Evolutionary conservation across 2,797 vertebrate species (phyloP), one percentile per base, ranked within the genome.

Genomic region (Enteromius trimaculatus): DNA sequence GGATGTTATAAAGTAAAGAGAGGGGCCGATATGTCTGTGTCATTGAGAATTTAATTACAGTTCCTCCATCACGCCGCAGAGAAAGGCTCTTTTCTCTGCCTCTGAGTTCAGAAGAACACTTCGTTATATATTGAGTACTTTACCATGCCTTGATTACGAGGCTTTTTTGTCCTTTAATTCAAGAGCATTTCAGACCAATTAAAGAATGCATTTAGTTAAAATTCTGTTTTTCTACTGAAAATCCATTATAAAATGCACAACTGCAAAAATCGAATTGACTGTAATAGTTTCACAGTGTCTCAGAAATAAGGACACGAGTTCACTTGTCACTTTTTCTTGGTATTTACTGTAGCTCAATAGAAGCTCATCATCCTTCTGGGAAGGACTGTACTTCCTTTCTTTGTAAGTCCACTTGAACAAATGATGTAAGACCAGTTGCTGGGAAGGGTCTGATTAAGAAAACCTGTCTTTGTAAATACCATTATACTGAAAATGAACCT

Each of bases 11-110:
- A 51, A 49, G 21, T 51, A 74, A 37, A 49, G 21, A 74, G 19
- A 81, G 17, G 10, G 44, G n/a, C 6, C 0, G n/a, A 42, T 76
- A 55, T 2, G 34, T 82, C 80, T 26, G 6, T 74, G 42, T 65
- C 71, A 66, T 26, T 66, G 29, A 19, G n/a, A 75, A 68, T 76
- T 55, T 31, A 76, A 82, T 82, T 68, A 55, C 60, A 76, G 44
- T 19, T 53, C 34, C 14, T 75, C 58, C n/a, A 21, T 51, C 31
- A 26, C 3, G 0, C 14, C 21, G 3, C 39, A 21, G 6, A 8
- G 34, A 29, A 47, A 55, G 17, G 37, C 29, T 58, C 2, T 19
- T 58, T 58, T 55, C 49, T 70, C n/a, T 21, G 51, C 37, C 31
- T 66, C 16, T 21, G 62, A 76, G 37, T 26, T 14, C 11, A 39